Conservation (phyloP, 2,888 invertebrate species). For the Orchesellides sinensis region DNA sequence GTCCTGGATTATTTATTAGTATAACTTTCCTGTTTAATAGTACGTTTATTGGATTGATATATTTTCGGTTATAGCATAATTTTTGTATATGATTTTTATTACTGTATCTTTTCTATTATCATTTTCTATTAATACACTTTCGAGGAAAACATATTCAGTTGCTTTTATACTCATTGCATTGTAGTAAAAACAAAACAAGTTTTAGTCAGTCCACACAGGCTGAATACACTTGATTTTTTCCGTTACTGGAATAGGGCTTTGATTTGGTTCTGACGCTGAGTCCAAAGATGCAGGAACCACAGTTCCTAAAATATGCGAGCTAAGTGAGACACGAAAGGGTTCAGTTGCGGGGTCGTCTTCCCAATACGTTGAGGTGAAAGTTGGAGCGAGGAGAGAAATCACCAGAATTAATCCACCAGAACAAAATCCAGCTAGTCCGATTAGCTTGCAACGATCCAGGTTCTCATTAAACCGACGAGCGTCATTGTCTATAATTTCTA, state of each 20-base stretch:
- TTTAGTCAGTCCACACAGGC: conserved; percentile 76
- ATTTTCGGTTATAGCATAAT: background rate
- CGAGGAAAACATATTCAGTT: too few relatives aligned
- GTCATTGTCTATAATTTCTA: conserved; percentile 77
- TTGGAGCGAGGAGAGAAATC: conserved; percentile 78
- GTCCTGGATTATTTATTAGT: too few relatives aligned
- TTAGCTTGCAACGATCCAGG: conserved; percentile 77
- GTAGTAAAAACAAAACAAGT: too few relatives aligned
- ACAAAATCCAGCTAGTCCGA: conserved; percentile 78
- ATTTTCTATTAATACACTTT: too few relatives aligned
- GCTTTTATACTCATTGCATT: too few relatives aligned
- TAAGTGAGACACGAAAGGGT: conserved; percentile 69
- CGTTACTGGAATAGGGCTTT: conserved; percentile 74
- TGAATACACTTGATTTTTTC: conserved; percentile 75
- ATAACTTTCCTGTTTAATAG: too few relatives aligned
- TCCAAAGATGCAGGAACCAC: conserved; percentile 8
- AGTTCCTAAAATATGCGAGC: conserved; percentile 26
- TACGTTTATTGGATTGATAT: too few relatives aligned
- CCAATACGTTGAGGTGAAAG: conserved; percentile 77
- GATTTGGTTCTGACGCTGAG: conserved; percentile 59
- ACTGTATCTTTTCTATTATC: too few relatives aligned
- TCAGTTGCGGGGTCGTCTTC: conserved; percentile 76
- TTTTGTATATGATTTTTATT: too few relatives aligned
- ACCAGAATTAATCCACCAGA: conserved; percentile 78
- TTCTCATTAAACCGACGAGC: conserved; percentile 78